Percentiles rank a stretch among this genome's conserved stretches.
These are phyloP conservation scores for Troglohyphantes excavatus DNA, from an alignment of 2,888 invertebrate species.

Conservation along the genomic window DNA sequence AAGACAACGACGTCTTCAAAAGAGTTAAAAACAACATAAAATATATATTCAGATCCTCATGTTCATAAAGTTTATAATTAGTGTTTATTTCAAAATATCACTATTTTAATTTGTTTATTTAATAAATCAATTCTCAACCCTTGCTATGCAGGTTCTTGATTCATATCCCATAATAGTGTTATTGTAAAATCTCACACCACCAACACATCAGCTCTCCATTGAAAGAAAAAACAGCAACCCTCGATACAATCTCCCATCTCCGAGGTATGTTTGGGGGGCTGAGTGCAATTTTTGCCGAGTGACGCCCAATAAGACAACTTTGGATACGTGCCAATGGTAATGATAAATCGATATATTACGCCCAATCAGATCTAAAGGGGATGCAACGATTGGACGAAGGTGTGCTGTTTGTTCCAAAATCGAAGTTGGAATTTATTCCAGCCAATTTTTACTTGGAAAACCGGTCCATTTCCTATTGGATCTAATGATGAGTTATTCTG, in stretches of 20 bases:
- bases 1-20: too few species aligned
- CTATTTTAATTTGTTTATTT: too few species aligned
- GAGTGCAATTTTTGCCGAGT: constrained; percentile 71
- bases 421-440: constrained; percentile 45
- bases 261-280: constrained; percentile 26
- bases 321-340: constrained; percentile 77
- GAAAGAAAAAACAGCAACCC: too few species aligned
- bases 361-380: constrained; percentile 78
- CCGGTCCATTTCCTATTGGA: constrained; percentile 8
- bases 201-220: background rate
- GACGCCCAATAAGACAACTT: constrained; percentile 76
- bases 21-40: too few species aligned
- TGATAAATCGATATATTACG: constrained; percentile 78
- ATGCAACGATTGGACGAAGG: constrained; percentile 73
- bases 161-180: too few species aligned
- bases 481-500: constrained; percentile 26
- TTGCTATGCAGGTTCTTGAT: too few species aligned
- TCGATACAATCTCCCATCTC: constrained; percentile 4
- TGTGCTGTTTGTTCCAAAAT: constrained; percentile 76
- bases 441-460: background rate
- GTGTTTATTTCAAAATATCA: too few species aligned
- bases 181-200: background rate
- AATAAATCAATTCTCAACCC: too few species aligned
- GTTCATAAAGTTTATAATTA: too few species aligned
- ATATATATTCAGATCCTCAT: too few species aligned